Conservation (phyloP, 1,140 invertebrate species). For the Ectropis grisescens region DNA sequence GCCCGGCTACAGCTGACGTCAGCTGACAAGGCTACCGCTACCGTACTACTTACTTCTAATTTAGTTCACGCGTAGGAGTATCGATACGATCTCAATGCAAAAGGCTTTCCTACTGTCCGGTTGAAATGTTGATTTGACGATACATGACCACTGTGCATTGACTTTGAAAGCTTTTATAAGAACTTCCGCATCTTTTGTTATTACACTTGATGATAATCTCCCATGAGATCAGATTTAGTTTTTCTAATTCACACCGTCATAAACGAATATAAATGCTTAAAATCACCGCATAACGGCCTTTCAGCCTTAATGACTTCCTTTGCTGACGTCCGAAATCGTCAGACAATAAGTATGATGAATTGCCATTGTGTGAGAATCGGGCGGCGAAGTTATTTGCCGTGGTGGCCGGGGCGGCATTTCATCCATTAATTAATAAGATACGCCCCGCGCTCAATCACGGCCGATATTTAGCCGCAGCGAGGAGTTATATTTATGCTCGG, state of each 20-base stretch:
- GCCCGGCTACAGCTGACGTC: too few species aligned
- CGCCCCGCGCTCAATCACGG: slow-evolving; percentile 40
- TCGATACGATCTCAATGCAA: slow-evolving; percentile 31
- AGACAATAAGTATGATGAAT: slow-evolving; percentile 51
- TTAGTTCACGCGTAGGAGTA: slow-evolving; percentile 20
- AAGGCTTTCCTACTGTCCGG: slow-evolving; percentile 28
- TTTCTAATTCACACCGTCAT: slow-evolving; percentile 20
- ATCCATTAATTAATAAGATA: slow-evolving; percentile 53
- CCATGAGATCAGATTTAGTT: slow-evolving; percentile 14
- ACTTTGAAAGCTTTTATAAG: slow-evolving; percentile 19
- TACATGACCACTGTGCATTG: slow-evolving; percentile 5
- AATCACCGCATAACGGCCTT: slow-evolving; percentile 24
- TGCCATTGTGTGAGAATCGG: slow-evolving; percentile 48
- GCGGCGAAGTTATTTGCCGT: slow-evolving; percentile 29
- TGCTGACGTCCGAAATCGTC: slow-evolving; percentile 51
- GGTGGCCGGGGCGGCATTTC: slow-evolving; percentile 31
- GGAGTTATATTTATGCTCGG: slow-evolving; percentile 34
- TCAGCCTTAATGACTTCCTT: slow-evolving; percentile 46
- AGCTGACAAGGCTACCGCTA: too few species aligned
- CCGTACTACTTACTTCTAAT: too few species aligned
- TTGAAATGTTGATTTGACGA: slow-evolving; percentile 19
- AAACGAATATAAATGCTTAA: slow-evolving; percentile 28
- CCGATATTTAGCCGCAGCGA: slow-evolving; percentile 32
- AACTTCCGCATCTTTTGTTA: slow-evolving; percentile 19
- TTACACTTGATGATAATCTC: too few species aligned